Evolutionary conservation across 2,888 invertebrate species (phyloP), one percentile per base, ranked within the genome.

Genomic region (Acronicta aceris): DNA sequence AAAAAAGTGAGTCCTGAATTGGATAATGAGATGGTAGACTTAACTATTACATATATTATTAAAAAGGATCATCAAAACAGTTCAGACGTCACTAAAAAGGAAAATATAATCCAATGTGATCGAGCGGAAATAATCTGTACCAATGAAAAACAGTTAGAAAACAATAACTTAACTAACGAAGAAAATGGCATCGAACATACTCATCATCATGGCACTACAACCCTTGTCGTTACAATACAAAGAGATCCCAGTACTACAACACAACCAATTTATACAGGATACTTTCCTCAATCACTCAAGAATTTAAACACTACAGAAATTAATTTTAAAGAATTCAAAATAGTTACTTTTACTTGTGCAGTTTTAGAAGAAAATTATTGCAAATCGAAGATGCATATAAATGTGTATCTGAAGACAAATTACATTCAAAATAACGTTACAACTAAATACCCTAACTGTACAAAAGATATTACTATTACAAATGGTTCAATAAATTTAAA

Each of bases 221-320:
- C n/a, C 8, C 59, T 69, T 13, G 0, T 16, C 17, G 40, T 70
- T 25, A 33, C 21, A 51, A 48, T 70, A 33, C 33, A 45, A 42
- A 36, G 66, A 49, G 66, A 70, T 46, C 8, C 27, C 21, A 57
- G 5, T 9, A 62, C 57, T 48, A 3, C 10, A 8, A 54, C 66
- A 42, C 70, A 71, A 46, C 70, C 71, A 16, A 33, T 70, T 0
- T 70, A 71, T 27, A 70, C 62, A 3, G 67, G 67, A n/a, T 71
- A 62, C 9, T 45, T 52, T 40, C n/a, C 55, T 33, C n/a, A 47
- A 15, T 25, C 12, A 5, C 47, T 21, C 15, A 40, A n/a, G 1
- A n/a, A 55, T 36, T 6, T 10, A 12, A 45, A 43, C 13, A 6
- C 9, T 30, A n/a, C 13, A 17, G 5, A 13, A 12, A 4, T 15